Evolutionary conservation across 1,140 invertebrate genomes (phyloP).

Genomic region (Pseudomyrmex concolor): DNA sequence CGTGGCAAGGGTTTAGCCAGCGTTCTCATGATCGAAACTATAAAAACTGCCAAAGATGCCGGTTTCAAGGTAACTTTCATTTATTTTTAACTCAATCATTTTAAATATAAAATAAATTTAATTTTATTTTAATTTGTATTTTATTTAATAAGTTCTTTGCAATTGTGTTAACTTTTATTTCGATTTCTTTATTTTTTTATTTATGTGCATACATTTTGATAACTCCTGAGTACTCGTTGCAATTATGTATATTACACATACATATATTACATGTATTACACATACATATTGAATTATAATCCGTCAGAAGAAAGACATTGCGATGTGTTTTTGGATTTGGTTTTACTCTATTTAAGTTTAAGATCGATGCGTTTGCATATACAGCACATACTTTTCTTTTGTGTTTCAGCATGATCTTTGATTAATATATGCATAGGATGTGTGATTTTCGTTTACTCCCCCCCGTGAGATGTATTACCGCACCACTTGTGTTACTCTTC

Average conservation of each 20-base stretch:
- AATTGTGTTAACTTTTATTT: too few species aligned
- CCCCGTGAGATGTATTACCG: slow-evolving; percentile 55
- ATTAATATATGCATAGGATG: slow-evolving; percentile 79
- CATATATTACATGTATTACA: too few species aligned
- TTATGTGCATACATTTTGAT: too few species aligned
- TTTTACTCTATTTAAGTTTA: slow-evolving; percentile 49
- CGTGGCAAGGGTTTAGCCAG: slow-evolving; percentile 90
- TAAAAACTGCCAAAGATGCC: slow-evolving; percentile 87
- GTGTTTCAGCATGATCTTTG: slow-evolving; percentile 82
- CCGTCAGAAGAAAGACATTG: too few species aligned
- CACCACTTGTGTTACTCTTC: slow-evolving; percentile 47
- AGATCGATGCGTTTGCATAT: slow-evolving; percentile 23
- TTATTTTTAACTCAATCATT: neutral
- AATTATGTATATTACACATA: too few species aligned
- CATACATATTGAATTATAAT: too few species aligned
- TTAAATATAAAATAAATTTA: too few species aligned
- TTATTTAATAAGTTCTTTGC: too few species aligned
- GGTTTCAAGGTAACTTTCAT: slow-evolving; percentile 87
- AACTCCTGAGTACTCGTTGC: too few species aligned
- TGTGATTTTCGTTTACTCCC: slow-evolving; percentile 72
- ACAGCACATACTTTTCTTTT: slow-evolving; percentile 64
- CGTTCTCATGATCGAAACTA: slow-evolving; percentile 88
- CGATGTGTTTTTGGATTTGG: neutral
- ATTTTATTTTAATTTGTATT: too few species aligned
- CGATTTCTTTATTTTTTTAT: too few species aligned